Base-by-base conservation (phyloP, 1,140 invertebrate species). In the Catajapyx aquilonaris region DNA sequence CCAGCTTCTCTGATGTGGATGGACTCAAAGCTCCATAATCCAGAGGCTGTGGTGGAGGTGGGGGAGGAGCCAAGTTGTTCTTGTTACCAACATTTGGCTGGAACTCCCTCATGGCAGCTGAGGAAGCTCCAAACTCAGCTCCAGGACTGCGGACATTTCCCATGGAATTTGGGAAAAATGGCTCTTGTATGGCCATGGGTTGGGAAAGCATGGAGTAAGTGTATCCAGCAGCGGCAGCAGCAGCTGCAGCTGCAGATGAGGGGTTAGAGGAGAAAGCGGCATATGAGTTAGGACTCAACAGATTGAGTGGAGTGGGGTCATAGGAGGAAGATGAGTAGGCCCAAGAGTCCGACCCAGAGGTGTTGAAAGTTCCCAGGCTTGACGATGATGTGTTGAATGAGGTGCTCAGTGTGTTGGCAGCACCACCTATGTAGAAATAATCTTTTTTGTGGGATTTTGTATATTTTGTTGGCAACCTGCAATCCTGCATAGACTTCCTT, bases 131-230 rank as follows among this genome's bases (percentile, higher is more conserved):
- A n/a, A 2, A 19, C 19, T 34, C 19, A 11, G 33, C n/a, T n/a
- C n/a, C 38, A 30, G 41, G 31, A n/a, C n/a, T n/a, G 22, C 41
- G 22, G 32, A 44, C 38, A 31, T 41, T 39, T 17, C 38, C 35
- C 11, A 45, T 42, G n/a, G 44, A 21, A 13, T 42, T 42, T 15
- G 44, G 25, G 39, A 45, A 45, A 37, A 45, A 41, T 31, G 40
- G 35, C 5, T 45, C 44, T 21, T 45, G 42, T 34, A 45, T 45
- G 2, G 31, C 38, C 38, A 45, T 36, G 4, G 44, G 35, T 22
- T 45, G 44, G 16, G 44, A 42, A 20, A 45, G 44, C 41, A 45
- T 42, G 3, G 44, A 41, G 22, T 45, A 45, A 31, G 25, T 37
- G 22, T 45, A 45, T 11, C 41, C 38, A n/a, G n/a, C n/a, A n/a